These are phyloP conservation scores for Caloenas nicobarica DNA, from an alignment of 2,113 vertebrate genomes.

Conservation along the genomic window DNA sequence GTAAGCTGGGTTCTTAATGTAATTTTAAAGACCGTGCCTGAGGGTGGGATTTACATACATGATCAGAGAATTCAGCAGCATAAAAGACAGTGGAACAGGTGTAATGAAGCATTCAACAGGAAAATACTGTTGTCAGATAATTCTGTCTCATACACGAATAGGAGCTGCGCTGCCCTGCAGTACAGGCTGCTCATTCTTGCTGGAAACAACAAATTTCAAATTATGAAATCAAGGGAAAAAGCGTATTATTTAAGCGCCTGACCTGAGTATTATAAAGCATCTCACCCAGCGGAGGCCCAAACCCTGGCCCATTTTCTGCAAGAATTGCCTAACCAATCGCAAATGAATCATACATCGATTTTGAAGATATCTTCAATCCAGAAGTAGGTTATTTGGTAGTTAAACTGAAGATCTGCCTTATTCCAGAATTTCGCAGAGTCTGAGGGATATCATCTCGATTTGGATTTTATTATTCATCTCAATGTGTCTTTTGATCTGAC, in stretches of 20 bases:
- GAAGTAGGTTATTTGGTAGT: not conserved
- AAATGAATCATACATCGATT: not conserved
- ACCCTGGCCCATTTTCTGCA: not conserved
- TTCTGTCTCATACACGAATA: not conserved
- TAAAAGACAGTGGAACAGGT: not conserved
- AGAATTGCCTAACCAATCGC: not conserved
- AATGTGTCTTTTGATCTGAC: not conserved
- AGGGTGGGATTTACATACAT: not conserved
- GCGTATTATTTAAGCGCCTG: not conserved
- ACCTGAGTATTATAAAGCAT: not conserved
- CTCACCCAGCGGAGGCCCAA: not conserved
- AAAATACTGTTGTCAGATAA: not conserved
- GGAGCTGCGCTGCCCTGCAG: accelerated
- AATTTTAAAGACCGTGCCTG: not conserved
- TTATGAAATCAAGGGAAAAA: not conserved
- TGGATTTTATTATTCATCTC: not conserved
- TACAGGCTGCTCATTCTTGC: not conserved
- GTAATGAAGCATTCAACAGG: not conserved
- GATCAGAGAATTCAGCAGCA: not conserved
- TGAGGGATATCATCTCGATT: not conserved
- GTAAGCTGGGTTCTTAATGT: not conserved
- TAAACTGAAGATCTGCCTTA: not conserved
- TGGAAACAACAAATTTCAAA: not conserved
- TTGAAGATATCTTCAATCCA: not conserved
- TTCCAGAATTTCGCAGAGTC: not conserved